These are phyloP conservation scores for Capreolus pygargus DNA, from an alignment of 2,113 vertebrate genomes.

Conservation along the genomic window DNA sequence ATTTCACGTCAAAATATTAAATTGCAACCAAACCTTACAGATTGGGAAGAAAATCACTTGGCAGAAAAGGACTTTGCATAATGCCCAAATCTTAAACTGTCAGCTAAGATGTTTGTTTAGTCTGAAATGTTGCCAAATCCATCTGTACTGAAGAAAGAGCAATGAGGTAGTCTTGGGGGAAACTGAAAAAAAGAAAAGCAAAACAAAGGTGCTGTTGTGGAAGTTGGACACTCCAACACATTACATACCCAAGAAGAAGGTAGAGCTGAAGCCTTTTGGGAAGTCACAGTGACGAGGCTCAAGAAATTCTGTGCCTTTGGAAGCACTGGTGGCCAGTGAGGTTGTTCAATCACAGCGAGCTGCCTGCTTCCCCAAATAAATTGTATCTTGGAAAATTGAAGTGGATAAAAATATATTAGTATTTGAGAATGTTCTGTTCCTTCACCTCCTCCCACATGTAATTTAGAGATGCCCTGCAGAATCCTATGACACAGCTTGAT, in stretches of 20 bases:
- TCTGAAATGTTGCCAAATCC: constrained; percentile 12
- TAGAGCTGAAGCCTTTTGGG: not conserved
- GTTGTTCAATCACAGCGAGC: not conserved
- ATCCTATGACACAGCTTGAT: not conserved
- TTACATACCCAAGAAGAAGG: fast-evolving
- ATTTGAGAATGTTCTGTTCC: not conserved
- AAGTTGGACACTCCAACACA: not conserved
- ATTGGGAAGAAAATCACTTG: not conserved
- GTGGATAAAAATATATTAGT: not conserved
- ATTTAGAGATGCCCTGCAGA: not conserved
- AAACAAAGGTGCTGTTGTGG: not conserved
- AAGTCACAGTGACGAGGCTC: not conserved
- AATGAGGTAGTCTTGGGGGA: not conserved
- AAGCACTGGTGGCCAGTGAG: not conserved
- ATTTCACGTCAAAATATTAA: not conserved
- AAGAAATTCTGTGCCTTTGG: not conserved
- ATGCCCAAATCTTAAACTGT: not conserved
- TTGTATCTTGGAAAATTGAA: not conserved
- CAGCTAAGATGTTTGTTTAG: not conserved
- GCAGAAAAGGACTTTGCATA: not conserved
- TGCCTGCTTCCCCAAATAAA: not conserved
- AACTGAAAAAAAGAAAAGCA: not conserved
- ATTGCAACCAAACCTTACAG: not conserved
- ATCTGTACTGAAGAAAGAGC: not conserved
- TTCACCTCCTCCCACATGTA: not conserved